Conservation (phyloP, 1,140 invertebrate species). For the Lasioglossum baleicum region DNA sequence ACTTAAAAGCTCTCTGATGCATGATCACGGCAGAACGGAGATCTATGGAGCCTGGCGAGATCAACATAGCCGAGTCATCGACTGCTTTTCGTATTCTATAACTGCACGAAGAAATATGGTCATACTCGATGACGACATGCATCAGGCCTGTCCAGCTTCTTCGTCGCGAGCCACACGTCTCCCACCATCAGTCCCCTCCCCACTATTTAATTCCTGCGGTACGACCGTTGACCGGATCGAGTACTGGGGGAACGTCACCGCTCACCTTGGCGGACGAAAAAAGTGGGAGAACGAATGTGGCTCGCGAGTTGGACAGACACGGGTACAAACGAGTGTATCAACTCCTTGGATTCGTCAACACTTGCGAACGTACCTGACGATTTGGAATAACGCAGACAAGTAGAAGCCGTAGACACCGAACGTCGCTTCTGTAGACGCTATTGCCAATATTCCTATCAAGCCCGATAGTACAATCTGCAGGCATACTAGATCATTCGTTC, state of each 20-base stretch:
- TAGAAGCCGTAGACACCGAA: not conserved
- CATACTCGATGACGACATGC: no score
- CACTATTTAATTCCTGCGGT: no score
- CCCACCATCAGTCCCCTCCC: no score
- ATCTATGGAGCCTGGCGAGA: not conserved
- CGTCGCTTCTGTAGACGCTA: not conserved
- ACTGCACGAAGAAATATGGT: not conserved
- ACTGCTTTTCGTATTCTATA: not conserved
- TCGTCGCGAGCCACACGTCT: no score
- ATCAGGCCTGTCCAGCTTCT: no score
- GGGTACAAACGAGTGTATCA: no score
- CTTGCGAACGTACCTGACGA: not conserved
- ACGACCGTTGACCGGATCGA: no score
- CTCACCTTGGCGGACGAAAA: no score
- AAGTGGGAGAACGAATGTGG: no score
- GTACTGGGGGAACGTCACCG: no score
- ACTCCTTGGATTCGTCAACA: no score
- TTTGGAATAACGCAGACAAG: not conserved
- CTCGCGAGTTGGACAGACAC: no score
- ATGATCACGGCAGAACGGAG: not conserved
- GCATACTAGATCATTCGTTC: not conserved
- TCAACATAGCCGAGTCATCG: not conserved
- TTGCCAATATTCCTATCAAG: not conserved
- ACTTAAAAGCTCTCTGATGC: not conserved
- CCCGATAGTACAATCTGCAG: not conserved